Evolutionary conservation across 2,888 invertebrate genomes (phyloP).

Genomic region (Cephus pulcher): DNA sequence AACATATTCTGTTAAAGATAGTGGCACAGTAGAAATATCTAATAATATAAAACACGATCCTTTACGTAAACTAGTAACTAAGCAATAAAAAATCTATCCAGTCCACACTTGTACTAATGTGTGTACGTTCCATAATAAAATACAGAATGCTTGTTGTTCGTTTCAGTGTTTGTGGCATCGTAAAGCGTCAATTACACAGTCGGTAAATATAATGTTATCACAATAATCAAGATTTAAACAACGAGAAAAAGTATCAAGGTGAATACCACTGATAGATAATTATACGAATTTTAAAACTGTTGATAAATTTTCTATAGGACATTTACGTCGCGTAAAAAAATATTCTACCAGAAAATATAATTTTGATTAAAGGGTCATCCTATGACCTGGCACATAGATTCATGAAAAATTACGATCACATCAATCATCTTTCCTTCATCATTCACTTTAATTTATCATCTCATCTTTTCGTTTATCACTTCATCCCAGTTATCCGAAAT

Average conservation of each 20-base stretch:
- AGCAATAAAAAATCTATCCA: neutral
- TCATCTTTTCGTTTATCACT: neutral
- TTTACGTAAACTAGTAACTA: neutral
- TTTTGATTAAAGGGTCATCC: neutral
- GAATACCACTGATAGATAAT: neutral
- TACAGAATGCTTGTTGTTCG: neutral
- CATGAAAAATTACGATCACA: neutral
- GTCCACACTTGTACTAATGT: neutral
- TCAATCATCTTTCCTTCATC: neutral
- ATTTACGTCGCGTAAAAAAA: conserved; percentile 28
- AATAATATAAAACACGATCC: neutral
- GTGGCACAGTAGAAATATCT: neutral
- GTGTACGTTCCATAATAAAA: neutral
- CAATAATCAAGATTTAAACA: neutral
- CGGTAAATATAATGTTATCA: neutral
- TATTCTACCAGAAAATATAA: conserved; percentile 27
- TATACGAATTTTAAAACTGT: neutral
- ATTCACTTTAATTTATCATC: neutral
- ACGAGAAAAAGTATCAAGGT: neutral
- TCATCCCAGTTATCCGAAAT: neutral
- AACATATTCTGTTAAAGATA: neutral
- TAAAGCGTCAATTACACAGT: neutral
- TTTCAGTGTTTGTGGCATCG: neutral
- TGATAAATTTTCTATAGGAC: conserved; percentile 10
- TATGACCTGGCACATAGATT: neutral